A percentile compares a stretch with the other conserved stretches of the same genome.
These are phyloP conservation scores for Sympetrum striolatum DNA, from an alignment of 2,888 invertebrate genomes.

Conservation along the genomic window DNA sequence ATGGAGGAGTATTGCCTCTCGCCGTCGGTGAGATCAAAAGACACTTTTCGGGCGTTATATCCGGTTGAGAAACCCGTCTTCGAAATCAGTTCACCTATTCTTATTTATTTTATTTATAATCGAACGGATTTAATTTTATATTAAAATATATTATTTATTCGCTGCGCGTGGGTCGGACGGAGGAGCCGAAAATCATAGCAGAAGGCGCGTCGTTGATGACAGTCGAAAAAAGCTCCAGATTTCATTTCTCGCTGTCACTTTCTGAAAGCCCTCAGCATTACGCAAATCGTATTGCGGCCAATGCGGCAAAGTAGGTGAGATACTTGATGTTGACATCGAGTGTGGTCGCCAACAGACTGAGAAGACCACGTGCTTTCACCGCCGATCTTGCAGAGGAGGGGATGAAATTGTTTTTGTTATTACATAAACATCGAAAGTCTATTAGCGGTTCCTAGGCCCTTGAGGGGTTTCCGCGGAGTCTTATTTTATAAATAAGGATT, in stretches of 20 bases:
- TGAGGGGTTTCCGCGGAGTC: neutral
- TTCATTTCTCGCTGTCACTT: neutral
- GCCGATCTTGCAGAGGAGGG: neutral
- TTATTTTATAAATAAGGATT: slow-evolving; percentile 41
- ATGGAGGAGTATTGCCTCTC: too few species aligned
- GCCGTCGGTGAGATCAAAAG: too few species aligned
- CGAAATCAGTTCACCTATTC: too few species aligned
- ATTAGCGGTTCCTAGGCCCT: neutral
- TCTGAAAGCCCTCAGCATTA: slow-evolving; percentile 37
- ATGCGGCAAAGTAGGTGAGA: slow-evolving; percentile 9
- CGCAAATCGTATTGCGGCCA: slow-evolving; percentile 23
- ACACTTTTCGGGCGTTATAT: too few species aligned
- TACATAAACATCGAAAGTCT: neutral
- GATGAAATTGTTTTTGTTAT: neutral
- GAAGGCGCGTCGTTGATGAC: neutral
- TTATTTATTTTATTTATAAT: too few species aligned
- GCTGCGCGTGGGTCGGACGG: too few species aligned
- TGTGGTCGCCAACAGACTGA: neutral
- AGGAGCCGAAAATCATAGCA: too few species aligned
- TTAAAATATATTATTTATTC: too few species aligned
- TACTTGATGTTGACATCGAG: neutral
- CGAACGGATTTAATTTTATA: too few species aligned
- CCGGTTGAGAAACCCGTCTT: too few species aligned
- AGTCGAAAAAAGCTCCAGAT: neutral
- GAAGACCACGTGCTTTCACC: neutral